These are phyloP conservation scores for Hylomyscus alleni DNA, from an alignment of 2,797 vertebrate species.

Conservation along the genomic window DNA sequence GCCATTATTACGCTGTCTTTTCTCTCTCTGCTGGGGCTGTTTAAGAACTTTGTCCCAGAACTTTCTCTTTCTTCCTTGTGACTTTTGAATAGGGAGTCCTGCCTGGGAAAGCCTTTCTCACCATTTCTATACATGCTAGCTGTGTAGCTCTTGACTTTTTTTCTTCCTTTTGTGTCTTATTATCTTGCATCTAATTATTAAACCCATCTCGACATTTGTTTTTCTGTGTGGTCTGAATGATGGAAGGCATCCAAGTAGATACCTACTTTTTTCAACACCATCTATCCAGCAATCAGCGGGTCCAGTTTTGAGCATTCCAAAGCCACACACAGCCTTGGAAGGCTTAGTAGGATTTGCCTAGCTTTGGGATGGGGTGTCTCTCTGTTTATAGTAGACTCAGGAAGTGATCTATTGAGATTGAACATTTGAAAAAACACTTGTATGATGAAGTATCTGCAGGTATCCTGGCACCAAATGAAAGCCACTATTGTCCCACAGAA, in stretches of 20 bases:
- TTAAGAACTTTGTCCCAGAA: conserved; percentile 44
- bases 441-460: neutral
- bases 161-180: neutral
- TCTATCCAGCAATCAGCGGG: neutral
- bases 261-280: neutral
- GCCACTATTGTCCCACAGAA: neutral
- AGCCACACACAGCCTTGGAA: neutral
- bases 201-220: neutral
- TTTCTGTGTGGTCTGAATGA: conserved; percentile 8
- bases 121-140: neutral
- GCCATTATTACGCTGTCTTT: neutral
- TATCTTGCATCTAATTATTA: conserved; percentile 28
- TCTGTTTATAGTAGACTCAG: too few relatives aligned
- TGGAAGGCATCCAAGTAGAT: neutral
- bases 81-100: conserved; percentile 9
- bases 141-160: neutral
- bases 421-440: neutral
- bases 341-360: neutral
- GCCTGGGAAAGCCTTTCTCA: neutral
- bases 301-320: neutral
- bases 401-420: neutral
- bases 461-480: neutral
- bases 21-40: neutral
- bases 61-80: neutral
- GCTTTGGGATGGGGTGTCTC: neutral